Conservation (phyloP, 2,888 invertebrate species). For the Adineta ricciae region DNA sequence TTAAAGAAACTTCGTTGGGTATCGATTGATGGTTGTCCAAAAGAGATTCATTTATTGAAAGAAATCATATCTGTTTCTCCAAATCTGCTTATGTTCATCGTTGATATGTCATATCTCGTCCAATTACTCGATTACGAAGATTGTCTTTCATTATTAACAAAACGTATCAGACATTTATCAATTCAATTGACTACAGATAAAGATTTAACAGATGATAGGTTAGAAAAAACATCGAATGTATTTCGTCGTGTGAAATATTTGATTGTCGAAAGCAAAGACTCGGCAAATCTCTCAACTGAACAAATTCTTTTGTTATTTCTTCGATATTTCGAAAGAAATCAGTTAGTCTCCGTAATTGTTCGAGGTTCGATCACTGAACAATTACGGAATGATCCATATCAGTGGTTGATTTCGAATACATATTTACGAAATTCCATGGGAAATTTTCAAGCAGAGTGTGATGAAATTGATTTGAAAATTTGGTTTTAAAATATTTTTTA, state of each 20-base stretch:
- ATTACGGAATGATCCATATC: neutral
- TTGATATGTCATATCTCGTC: neutral
- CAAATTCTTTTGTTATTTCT: neutral
- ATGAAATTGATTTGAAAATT: neutral
- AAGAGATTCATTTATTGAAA: neutral
- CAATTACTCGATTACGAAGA: neutral
- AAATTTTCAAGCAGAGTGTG: neutral
- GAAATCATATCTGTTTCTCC: neutral
- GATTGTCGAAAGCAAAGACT: neutral
- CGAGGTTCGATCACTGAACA: neutral
- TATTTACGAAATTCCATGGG: neutral
- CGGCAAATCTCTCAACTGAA: neutral
- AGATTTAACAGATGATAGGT: neutral
- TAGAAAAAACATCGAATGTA: neutral
- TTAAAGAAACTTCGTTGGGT: neutral
- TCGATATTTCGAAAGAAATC: neutral
- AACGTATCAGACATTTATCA: neutral
- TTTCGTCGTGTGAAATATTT: neutral
- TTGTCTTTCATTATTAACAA: neutral
- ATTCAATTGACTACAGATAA: neutral
- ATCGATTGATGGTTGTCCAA: neutral
- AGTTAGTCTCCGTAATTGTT: neutral
- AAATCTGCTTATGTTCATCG: neutral
- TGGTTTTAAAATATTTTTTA: neutral
- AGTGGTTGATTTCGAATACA: neutral